These are phyloP conservation scores for Dynastes grantii DNA, from an alignment of 2,888 invertebrate genomes.

Conservation along the genomic window DNA sequence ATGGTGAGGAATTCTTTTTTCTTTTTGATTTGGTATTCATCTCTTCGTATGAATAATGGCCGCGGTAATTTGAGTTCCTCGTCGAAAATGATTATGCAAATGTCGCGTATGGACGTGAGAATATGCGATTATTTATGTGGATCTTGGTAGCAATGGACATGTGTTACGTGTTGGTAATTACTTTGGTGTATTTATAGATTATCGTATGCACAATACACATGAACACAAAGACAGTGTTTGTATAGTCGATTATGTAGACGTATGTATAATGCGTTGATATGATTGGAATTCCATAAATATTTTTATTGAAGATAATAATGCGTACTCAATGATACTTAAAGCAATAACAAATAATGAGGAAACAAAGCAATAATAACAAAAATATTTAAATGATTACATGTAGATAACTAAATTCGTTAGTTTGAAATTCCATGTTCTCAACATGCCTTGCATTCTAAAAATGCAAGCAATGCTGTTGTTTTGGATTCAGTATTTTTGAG, in stretches of 20 bases:
- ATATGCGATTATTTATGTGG: slow-evolving; percentile 2
- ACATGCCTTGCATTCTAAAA: too few relatives aligned
- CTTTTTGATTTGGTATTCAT: slow-evolving; percentile 3
- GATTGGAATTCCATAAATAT: background rate
- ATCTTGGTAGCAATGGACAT: background rate
- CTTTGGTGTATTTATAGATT: slow-evolving; percentile 11
- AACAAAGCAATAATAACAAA: too few relatives aligned
- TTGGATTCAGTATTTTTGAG: too few relatives aligned
- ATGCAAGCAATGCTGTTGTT: too few relatives aligned
- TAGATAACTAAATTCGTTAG: background rate
- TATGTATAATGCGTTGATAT: background rate
- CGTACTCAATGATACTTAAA: background rate
- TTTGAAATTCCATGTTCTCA: slow-evolving; percentile 15
- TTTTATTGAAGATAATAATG: slow-evolving; percentile 4
- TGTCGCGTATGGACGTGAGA: slow-evolving; percentile 19
- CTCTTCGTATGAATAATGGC: slow-evolving; percentile 11
- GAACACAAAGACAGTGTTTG: background rate
- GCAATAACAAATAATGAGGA: too few relatives aligned
- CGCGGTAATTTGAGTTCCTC: slow-evolving; percentile 19
- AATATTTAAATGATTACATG: too few relatives aligned
- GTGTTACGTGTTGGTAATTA: background rate
- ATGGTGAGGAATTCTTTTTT: background rate
- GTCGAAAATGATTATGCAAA: slow-evolving; percentile 20
- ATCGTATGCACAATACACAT: background rate
- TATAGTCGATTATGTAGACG: background rate